Conservation (phyloP, 2,888 invertebrate species). For the Quadroppia sp. region DNA sequence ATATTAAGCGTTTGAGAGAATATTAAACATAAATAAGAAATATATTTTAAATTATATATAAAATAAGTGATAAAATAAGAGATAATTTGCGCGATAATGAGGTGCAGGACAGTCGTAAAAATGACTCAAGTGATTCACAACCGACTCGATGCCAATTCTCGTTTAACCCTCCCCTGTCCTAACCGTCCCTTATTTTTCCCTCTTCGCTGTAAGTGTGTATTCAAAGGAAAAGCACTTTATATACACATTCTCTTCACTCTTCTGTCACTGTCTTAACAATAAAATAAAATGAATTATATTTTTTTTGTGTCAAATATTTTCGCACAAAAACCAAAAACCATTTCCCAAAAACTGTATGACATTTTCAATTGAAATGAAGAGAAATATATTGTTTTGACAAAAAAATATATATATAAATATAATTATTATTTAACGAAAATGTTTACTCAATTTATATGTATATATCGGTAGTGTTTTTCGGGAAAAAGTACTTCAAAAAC, state of each 20-base stretch:
- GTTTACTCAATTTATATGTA: background rate
- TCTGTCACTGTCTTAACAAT: background rate
- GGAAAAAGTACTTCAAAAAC: background rate
- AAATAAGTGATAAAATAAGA: slow-evolving; percentile 1
- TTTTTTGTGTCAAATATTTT: slow-evolving; percentile 2
- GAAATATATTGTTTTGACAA: too few relatives aligned
- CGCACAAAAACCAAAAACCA: background rate
- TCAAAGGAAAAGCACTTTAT: slow-evolving; percentile 28
- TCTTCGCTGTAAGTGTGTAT: slow-evolving; percentile 21
- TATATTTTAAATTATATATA: background rate
- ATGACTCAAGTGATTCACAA: background rate
- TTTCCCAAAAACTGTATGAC: background rate
- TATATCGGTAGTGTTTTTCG: background rate
- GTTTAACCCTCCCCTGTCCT: too few relatives aligned
- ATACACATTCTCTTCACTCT: background rate
- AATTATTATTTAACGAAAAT: background rate
- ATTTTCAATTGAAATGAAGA: too few relatives aligned
- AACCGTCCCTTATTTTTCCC: slow-evolving; percentile 25
- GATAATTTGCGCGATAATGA: background rate
- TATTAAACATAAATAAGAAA: background rate
- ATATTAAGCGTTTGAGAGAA: too few relatives aligned
- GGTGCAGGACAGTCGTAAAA: background rate
- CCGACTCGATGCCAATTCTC: background rate
- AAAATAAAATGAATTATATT: background rate
- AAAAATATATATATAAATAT: too few relatives aligned